Conservation (phyloP, 2,113 vertebrate species). For the Actinemys pallida region DNA sequence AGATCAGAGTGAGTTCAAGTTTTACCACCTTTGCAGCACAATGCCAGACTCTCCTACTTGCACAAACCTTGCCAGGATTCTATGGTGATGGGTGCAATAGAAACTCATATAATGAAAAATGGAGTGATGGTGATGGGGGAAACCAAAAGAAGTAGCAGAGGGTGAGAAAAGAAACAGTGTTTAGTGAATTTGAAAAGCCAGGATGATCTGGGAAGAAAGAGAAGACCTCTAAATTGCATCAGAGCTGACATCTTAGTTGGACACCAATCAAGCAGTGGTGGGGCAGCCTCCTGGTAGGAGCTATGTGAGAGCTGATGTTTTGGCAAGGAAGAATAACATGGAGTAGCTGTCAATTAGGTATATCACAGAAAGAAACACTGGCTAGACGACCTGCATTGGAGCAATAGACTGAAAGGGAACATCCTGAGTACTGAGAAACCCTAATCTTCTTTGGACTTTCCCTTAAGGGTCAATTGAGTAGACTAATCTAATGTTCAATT, state of each 20-base stretch:
- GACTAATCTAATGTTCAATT: conserved; percentile 36
- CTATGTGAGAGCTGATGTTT: background rate
- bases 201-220: background rate
- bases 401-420: background rate
- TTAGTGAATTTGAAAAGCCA: background rate
- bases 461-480: background rate
- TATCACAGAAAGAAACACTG: background rate
- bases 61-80: background rate
- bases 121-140: background rate
- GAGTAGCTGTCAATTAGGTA: background rate
- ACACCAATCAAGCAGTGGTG: background rate
- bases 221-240: background rate
- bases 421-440: background rate
- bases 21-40: background rate
- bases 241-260: background rate
- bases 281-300: background rate
- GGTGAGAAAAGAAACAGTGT: background rate
- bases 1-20: background rate
- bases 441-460: conserved; percentile 51
- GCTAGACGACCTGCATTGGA: background rate
- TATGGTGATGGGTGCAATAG: background rate
- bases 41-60: background rate
- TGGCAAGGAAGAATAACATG: background rate
- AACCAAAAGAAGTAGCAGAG: background rate
- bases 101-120: background rate